phyloP scores from a whole-genome alignment of 2,797 vertebrate species.

The Tangara arthus region DNA sequence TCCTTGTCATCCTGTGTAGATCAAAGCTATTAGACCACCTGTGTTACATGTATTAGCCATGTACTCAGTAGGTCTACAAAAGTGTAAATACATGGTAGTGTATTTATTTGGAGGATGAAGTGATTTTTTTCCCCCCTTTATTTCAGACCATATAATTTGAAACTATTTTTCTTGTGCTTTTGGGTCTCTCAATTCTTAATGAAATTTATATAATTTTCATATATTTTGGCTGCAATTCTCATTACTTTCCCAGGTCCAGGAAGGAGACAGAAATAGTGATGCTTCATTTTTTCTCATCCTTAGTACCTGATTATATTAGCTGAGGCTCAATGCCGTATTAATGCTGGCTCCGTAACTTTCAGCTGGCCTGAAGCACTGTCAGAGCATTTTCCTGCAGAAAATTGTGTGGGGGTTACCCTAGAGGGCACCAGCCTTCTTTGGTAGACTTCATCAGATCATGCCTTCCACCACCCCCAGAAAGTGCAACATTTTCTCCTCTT shows the following conservation, averaged over 20 bases:
- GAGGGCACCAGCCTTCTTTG: neutral
- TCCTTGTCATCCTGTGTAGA: neutral
- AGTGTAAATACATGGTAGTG: neutral
- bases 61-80: neutral
- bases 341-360: neutral
- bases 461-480: neutral
- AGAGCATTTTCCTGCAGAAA: neutral
- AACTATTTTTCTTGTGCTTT: neutral
- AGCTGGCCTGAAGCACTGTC: neutral
- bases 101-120: neutral
- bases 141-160: neutral
- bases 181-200: neutral
- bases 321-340: neutral
- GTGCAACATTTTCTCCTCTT: neutral
- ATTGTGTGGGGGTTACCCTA: neutral
- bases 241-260: neutral
- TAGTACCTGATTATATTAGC: neutral
- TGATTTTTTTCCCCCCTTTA: neutral
- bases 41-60: neutral
- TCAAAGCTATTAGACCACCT: neutral
- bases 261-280: neutral
- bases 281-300: neutral
- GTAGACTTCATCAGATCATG: neutral
- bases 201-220: neutral
- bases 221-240: neutral